phyloP scores from a whole-genome alignment of 2,797 vertebrate species.

The Cetoscarus ocellatus region DNA sequence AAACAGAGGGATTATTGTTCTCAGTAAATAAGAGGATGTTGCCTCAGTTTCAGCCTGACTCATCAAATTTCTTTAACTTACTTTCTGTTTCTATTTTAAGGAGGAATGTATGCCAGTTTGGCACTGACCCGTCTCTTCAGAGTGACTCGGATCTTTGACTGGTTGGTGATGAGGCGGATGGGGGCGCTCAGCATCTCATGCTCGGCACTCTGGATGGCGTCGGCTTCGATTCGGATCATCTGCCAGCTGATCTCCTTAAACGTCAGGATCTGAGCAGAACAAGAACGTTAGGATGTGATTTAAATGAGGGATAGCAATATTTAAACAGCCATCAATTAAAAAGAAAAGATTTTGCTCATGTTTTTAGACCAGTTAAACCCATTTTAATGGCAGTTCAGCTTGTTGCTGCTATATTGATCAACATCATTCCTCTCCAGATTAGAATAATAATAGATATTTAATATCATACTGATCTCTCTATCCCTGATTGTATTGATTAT shows the following conservation, averaged over 20 bases:
- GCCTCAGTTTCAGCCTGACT: slow-evolving; percentile 7
- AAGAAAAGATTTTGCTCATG: no score
- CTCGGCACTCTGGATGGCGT: slow-evolving; percentile 95
- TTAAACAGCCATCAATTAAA: no score
- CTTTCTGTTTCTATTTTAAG: slow-evolving; percentile 7
- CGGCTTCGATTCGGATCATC: slow-evolving; percentile 99
- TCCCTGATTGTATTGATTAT: no score
- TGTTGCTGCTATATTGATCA: no score
- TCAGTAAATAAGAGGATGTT: neutral
- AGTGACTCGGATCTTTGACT: slow-evolving; percentile 96
- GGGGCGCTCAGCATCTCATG: slow-evolving; percentile 97
- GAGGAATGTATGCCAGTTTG: slow-evolving; percentile 1
- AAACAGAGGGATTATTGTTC: slow-evolving; percentile 39
- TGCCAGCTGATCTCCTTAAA: slow-evolving; percentile 99
- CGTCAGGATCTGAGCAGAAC: slow-evolving; percentile 89
- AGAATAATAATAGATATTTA: no score
- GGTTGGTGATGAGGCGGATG: slow-evolving; percentile 98
- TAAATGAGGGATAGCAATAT: no score
- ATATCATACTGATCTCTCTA: no score
- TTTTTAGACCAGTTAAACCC: no score
- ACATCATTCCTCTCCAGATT: no score
- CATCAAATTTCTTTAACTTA: slow-evolving; percentile 1
- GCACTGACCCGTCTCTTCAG: slow-evolving; percentile 95
- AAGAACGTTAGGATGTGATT: neutral
- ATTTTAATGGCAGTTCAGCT: no score